A percentile compares a stretch with the other conserved stretches of the same genome.
These are phyloP conservation scores for Mimas tiliae DNA, from an alignment of 2,888 invertebrate species.

Conservation along the genomic window DNA sequence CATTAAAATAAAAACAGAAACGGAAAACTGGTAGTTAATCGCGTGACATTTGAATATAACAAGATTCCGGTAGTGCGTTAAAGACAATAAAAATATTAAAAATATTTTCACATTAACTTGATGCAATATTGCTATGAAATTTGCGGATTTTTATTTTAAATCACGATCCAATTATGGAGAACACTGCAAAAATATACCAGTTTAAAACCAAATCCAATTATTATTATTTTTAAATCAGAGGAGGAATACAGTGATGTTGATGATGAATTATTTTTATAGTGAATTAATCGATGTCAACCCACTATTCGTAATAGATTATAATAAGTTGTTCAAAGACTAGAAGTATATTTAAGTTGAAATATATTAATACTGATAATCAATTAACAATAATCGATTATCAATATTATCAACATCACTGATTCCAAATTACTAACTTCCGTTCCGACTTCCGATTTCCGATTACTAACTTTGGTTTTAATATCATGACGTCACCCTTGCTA, in stretches of 20 bases:
- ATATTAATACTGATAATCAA: too few relatives aligned
- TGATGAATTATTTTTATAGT: too few relatives aligned
- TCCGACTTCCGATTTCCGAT: too few relatives aligned
- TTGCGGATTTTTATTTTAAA: neutral
- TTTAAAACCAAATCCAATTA: neutral
- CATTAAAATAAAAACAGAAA: constrained; percentile 7
- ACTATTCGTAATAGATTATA: too few relatives aligned
- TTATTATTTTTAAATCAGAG: neutral
- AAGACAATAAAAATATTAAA: neutral
- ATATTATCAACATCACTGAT: too few relatives aligned
- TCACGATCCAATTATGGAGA: neutral
- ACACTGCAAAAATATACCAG: neutral
- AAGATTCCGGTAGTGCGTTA: constrained; percentile 9
- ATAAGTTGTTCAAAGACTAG: too few relatives aligned
- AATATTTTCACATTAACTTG: constrained; percentile 1
- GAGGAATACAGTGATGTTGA: neutral
- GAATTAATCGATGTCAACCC: too few relatives aligned
- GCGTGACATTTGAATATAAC: constrained; percentile 9
- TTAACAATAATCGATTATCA: too few relatives aligned
- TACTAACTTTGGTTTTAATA: too few relatives aligned
- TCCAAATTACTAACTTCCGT: too few relatives aligned
- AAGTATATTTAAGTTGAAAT: too few relatives aligned
- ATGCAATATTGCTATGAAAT: neutral
- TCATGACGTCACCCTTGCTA: too few relatives aligned
- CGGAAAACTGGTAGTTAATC: constrained; percentile 13